A percentile compares a stretch with the other conserved stretches of the same genome.
Evolutionary conservation across 2,113 vertebrate species (phyloP).

Genomic region (Anseranas semipalmata): DNA sequence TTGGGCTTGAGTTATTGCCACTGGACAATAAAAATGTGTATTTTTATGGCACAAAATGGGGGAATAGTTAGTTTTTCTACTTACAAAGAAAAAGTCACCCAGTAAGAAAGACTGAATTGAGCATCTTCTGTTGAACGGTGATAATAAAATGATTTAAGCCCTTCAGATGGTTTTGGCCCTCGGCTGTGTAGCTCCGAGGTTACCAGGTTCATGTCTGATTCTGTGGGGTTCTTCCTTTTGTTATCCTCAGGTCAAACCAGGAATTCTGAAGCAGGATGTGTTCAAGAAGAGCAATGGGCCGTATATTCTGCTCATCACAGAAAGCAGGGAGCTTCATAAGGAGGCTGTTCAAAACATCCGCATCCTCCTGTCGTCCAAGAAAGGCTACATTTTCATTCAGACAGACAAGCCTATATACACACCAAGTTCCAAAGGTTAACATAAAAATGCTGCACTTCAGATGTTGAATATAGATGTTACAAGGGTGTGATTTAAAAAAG

Average conservation of each 20-base stretch:
- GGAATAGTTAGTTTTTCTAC: background rate
- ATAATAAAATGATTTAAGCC: background rate
- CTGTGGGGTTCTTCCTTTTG: background rate
- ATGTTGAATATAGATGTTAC: background rate
- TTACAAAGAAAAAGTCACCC: background rate
- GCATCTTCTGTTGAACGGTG: background rate
- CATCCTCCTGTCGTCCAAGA: constrained; percentile 73
- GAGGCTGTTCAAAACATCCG: background rate
- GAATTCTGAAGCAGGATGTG: background rate
- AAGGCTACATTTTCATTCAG: constrained; percentile 66
- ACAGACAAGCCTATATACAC: constrained; percentile 77
- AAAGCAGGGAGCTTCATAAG: constrained; percentile 26
- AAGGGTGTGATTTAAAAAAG: background rate
- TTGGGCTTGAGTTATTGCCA: background rate
- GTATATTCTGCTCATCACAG: constrained; percentile 29
- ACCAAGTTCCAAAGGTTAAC: constrained; percentile 69
- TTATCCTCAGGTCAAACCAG: constrained; percentile 48
- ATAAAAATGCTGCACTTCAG: background rate
- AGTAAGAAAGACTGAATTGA: background rate
- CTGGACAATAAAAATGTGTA: background rate
- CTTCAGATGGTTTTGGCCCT: background rate
- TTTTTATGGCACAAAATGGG: background rate
- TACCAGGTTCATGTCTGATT: background rate
- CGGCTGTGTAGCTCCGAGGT: background rate
- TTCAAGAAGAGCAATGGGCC: background rate